Conservation (phyloP, 2,797 vertebrate genomes). For the Halcyon badia region DNA sequence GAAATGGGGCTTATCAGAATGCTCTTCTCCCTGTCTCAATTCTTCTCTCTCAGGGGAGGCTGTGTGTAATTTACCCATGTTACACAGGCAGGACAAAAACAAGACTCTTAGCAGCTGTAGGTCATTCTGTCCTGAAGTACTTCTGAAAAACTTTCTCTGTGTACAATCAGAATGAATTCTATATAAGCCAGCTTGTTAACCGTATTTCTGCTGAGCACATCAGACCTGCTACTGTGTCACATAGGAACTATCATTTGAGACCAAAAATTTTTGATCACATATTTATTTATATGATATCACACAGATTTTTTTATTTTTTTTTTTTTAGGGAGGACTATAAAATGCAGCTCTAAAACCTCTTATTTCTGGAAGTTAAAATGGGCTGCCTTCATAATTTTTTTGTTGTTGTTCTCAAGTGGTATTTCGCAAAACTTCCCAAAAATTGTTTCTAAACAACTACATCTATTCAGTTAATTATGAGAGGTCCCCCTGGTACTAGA, state of each 20-base stretch:
- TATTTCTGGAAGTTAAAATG: neutral
- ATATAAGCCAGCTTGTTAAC: neutral
- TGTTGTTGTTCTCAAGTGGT: neutral
- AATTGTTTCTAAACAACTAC: neutral
- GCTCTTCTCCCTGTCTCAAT: neutral
- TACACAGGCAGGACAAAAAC: neutral
- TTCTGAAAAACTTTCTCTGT: neutral
- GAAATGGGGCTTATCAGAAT: neutral
- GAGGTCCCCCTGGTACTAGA: neutral
- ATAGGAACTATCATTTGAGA: neutral
- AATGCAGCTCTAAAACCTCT: neutral
- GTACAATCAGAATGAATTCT: constrained; percentile 4
- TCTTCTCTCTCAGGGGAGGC: neutral
- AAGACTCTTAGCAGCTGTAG: neutral
- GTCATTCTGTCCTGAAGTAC: neutral
- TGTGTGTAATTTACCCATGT: neutral
- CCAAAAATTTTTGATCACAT: neutral
- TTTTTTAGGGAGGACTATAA: neutral
- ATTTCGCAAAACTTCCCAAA: neutral
- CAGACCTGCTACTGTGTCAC: neutral
- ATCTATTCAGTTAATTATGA: neutral
- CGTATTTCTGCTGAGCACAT: neutral
- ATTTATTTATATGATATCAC: neutral
- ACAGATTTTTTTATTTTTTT: neutral
- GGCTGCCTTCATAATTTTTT: neutral